Percentiles rank a stretch among this genome's conserved stretches.
Conservation (phyloP, 2,888 invertebrate genomes). For the Amphiduros pacificus region DNA sequence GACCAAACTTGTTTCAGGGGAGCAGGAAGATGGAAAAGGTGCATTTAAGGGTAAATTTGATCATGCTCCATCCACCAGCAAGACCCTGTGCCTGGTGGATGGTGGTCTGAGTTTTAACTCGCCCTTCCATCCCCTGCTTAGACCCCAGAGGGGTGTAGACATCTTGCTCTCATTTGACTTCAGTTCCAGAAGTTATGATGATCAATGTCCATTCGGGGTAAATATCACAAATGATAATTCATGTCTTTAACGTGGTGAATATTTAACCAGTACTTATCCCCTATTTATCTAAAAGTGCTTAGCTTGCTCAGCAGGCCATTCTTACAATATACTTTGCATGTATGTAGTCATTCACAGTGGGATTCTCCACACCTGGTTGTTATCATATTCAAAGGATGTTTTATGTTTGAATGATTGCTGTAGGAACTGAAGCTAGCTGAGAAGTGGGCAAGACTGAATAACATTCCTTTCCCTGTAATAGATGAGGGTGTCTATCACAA, state of each 20-base stretch:
- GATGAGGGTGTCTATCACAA: slow-evolving; percentile 52
- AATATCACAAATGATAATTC: too few relatives aligned
- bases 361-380: too few relatives aligned
- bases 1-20: too few relatives aligned
- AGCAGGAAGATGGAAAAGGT: too few relatives aligned
- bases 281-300: too few relatives aligned
- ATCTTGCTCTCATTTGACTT: slow-evolving; percentile 61
- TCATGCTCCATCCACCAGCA: slow-evolving; percentile 56
- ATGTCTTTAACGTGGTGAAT: too few relatives aligned
- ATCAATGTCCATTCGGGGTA: slow-evolving; percentile 59
- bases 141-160: slow-evolving; percentile 61
- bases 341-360: too few relatives aligned
- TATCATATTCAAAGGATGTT: too few relatives aligned
- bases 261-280: too few relatives aligned
- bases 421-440: slow-evolving; percentile 58
- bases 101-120: slow-evolving; percentile 62
- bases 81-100: slow-evolving; percentile 61
- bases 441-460: slow-evolving; percentile 60
- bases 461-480: slow-evolving; percentile 61
- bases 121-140: slow-evolving; percentile 60
- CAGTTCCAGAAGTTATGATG: slow-evolving; percentile 57
- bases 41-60: slow-evolving; percentile 56
- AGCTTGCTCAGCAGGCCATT: too few relatives aligned
- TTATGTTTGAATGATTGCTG: too few relatives aligned
- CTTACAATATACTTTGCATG: too few relatives aligned